Evolutionary conservation across 35 echinoderm and acorn worm genomes (phyloP), one percentile per base, ranked within the genome.

Genomic region (Ptychodera flava): DNA sequence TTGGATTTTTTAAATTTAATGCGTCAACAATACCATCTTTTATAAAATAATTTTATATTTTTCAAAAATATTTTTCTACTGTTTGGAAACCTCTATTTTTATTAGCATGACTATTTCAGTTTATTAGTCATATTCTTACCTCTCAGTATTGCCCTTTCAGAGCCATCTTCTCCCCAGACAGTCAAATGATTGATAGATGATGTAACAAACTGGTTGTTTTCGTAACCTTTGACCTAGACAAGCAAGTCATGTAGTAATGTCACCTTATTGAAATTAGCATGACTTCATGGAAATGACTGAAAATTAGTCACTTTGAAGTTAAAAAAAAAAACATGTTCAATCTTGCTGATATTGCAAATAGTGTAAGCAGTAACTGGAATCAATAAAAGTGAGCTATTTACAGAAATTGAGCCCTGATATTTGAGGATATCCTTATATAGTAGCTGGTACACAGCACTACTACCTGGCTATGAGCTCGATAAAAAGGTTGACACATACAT

Each of bases 131-230:
- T 31, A 32, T 29, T 86, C 87, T 79, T 90, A 92, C 95, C 95
- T 92, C 95, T 89, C 32, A 97, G 91, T 1, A 90, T 79, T 52
- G 89, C 93, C 15, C 90, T 22, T 76, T 82, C 88, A 36, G 79
- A 77, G 29, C 92, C 88, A 82, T 97, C 95, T 35, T 97, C 95
- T 84, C 82, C 91, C 95, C 95, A 97, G 29, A 97, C 33, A 35
- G 92, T 35, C 86, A 97, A 92, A 76, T 91, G 92, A 83, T 97
- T 92, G 30, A 94, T 92, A 36, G 95, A 97, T 64, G 95, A 92
- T 85, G 95, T 97, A 37, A 97, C 84, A 88, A 97, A 97, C 31
- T 84, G 85, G 27, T 88, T 89, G 33, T 92, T 91, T 32, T 36
- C 87, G 38, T 92, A 82, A 85, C 89, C 79, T 87, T 97, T 97